Percentiles rank a stretch among this genome's conserved stretches.
phyloP scores from a whole-genome alignment of 2,113 vertebrate genomes.

The Hymenochirus boettgeri region DNA sequence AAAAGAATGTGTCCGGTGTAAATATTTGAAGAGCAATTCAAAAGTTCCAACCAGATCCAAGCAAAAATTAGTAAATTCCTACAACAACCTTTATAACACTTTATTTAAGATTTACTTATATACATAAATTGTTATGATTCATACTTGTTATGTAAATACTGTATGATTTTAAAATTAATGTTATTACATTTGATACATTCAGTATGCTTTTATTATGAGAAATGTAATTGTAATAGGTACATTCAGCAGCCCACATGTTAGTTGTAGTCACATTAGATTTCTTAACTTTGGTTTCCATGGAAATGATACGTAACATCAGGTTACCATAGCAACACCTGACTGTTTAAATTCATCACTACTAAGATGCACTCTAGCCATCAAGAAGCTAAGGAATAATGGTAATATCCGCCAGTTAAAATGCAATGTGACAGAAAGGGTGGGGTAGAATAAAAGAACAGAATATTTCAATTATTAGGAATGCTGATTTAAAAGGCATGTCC shows the following conservation, averaged over 20 bases:
- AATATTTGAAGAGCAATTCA: too few relatives aligned
- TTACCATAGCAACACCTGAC: conserved; percentile 71
- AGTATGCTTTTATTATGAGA: not conserved
- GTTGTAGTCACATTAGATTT: conserved; percentile 56
- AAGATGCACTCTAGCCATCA: conserved; percentile 30
- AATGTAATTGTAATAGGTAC: not conserved
- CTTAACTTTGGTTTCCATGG: conserved; percentile 73
- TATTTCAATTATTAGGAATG: too few relatives aligned
- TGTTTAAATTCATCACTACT: conserved; percentile 68
- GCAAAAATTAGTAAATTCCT: too few relatives aligned
- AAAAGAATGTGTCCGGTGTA: too few relatives aligned
- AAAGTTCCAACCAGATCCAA: too few relatives aligned
- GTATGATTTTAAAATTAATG: too few relatives aligned
- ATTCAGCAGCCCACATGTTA: not conserved
- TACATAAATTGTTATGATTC: too few relatives aligned
- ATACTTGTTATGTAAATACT: too few relatives aligned
- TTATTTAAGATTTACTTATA: too few relatives aligned
- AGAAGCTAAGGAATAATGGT: conserved; percentile 31
- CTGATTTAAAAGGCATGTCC: too few relatives aligned
- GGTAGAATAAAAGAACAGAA: too few relatives aligned
- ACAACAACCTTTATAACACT: too few relatives aligned
- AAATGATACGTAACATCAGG: conserved; percentile 69
- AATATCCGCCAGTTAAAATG: conserved; percentile 30
- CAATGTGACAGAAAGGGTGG: not conserved
- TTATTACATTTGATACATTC: not conserved